phyloP scores from a whole-genome alignment of 2,888 invertebrate genomes.

The Eledona agricola region DNA sequence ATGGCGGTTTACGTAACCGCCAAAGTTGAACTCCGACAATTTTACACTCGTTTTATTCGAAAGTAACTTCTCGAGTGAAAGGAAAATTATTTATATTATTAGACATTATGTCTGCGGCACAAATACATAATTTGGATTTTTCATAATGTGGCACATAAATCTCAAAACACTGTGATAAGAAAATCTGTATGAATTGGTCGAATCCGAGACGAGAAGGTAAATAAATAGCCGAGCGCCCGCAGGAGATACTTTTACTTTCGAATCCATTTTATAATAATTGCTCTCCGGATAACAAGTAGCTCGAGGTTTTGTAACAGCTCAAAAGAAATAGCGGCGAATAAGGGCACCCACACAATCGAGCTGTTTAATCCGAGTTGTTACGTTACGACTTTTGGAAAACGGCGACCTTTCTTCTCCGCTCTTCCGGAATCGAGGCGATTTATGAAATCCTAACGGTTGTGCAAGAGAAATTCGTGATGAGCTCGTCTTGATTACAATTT shows the following conservation, averaged over 20 bases:
- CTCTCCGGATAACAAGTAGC: slow-evolving; percentile 13
- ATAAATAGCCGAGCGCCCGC: slow-evolving; percentile 13
- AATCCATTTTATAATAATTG: slow-evolving; percentile 25
- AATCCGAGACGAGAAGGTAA: slow-evolving; percentile 10
- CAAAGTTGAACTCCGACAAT: slow-evolving; percentile 16
- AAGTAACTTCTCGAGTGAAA: slow-evolving; percentile 30
- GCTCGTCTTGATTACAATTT: slow-evolving; percentile 2
- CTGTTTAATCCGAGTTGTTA: too few relatives aligned
- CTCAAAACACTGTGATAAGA: slow-evolving; percentile 1
- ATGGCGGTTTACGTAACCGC: slow-evolving; percentile 20
- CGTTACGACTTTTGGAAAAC: too few relatives aligned
- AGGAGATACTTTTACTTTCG: slow-evolving; percentile 34
- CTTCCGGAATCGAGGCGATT: slow-evolving; percentile 6
- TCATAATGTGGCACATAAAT: slow-evolving; percentile 7
- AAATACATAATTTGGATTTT: slow-evolving; percentile 26
- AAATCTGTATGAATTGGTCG: background rate
- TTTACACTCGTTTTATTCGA: slow-evolving; percentile 31
- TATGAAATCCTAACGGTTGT: slow-evolving; percentile 10
- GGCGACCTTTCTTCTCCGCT: slow-evolving; percentile 4
- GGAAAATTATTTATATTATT: too few relatives aligned
- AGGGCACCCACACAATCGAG: slow-evolving; percentile 9
- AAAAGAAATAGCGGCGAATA: slow-evolving; percentile 11
- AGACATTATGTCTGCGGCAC: slow-evolving; percentile 20
- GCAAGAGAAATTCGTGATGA: slow-evolving; percentile 18
- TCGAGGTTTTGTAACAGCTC: slow-evolving; percentile 18